Evolutionary conservation across 2,113 vertebrate genomes (phyloP).

Genomic region (Tragelaphus strepsiceros): DNA sequence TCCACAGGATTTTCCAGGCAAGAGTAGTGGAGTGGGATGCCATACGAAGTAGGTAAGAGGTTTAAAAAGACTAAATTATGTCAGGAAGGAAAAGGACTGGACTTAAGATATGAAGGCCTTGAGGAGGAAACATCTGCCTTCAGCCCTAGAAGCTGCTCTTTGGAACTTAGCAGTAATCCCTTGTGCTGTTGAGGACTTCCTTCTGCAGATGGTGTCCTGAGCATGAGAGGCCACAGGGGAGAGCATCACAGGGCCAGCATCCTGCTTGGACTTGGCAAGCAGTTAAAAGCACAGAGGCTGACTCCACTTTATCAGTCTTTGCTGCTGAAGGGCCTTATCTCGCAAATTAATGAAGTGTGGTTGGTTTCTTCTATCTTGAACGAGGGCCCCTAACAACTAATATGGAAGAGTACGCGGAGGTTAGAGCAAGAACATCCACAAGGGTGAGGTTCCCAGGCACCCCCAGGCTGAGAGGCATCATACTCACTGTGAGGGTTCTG

Average conservation of each 20-base stretch:
- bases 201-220: background rate
- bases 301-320: background rate
- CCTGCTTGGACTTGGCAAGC: background rate
- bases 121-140: slow-evolving; percentile 57
- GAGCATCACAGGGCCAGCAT: background rate
- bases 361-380: background rate
- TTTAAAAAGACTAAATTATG: background rate
- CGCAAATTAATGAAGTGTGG: background rate
- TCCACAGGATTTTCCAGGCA: too few species aligned
- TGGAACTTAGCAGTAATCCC: background rate
- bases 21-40: too few species aligned
- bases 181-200: background rate
- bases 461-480: background rate
- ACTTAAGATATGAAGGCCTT: background rate
- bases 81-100: slow-evolving; percentile 48
- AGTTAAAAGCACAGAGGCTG: background rate
- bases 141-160: background rate
- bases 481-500: background rate
- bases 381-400: background rate
- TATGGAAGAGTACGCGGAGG: background rate
- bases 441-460: background rate
- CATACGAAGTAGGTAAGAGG: background rate
- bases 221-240: background rate
- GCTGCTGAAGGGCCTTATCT: background rate
- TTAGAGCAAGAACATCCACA: background rate